Conservation (phyloP, 2,797 vertebrate species). For the Gymnothorax javanicus region DNA sequence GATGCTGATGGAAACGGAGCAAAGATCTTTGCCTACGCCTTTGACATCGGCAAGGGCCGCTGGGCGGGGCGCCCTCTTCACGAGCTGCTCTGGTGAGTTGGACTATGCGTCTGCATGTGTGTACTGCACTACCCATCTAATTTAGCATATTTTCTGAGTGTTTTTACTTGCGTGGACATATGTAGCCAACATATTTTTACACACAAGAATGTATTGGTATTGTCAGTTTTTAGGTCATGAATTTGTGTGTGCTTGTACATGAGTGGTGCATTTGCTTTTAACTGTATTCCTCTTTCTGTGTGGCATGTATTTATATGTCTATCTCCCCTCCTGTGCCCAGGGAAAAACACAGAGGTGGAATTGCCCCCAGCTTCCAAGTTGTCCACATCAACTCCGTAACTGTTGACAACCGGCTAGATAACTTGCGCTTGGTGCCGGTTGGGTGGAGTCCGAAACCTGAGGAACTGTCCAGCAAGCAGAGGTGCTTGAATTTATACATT, state of each 20-base stretch:
- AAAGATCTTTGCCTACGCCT: constrained; percentile 97
- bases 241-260: not conserved
- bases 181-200: not conserved
- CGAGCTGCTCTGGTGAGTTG: constrained; percentile 91
- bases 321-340: constrained; percentile 57
- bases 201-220: not conserved
- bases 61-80: constrained; percentile 91
- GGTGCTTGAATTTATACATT: constrained; percentile 62
- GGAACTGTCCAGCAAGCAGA: constrained; percentile 95
- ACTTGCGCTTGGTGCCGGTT: constrained; percentile 89
- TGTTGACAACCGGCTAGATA: constrained; percentile 96
- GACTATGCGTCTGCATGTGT: not conserved
- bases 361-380: constrained; percentile 94
- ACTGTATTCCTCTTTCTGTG: not conserved
- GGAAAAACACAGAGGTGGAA: constrained; percentile 95
- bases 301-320: constrained; percentile 21
- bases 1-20: constrained; percentile 98
- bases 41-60: constrained; percentile 94
- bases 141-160: not conserved
- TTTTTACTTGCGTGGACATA: not conserved
- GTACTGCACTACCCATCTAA: constrained; percentile 68
- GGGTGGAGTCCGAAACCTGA: constrained; percentile 93
- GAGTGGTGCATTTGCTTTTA: not conserved
- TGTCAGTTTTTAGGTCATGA: not conserved
- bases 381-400: constrained; percentile 96